Conservation (phyloP, 1,140 invertebrate species). For the Drosophila azteca region DNA sequence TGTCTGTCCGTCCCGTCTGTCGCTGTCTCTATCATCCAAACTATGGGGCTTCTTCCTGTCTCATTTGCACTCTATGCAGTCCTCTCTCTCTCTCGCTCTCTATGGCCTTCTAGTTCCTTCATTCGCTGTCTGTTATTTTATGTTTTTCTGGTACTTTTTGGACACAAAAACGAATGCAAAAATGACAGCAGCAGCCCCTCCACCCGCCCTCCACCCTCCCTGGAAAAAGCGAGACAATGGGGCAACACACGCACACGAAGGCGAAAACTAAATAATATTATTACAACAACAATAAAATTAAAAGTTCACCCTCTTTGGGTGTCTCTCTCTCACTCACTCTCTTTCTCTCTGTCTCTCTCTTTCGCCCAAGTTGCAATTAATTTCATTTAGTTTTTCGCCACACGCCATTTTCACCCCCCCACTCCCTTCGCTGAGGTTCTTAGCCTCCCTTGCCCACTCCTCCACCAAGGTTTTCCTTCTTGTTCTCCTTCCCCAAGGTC, state of each 20-base stretch:
- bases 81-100: neutral
- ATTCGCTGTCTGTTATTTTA: constrained; percentile 53
- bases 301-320: constrained; percentile 49
- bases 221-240: constrained; percentile 26
- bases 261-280: constrained; percentile 70
- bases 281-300: constrained; percentile 78
- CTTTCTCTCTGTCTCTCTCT: neutral
- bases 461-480: neutral
- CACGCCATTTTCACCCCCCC: constrained; percentile 55
- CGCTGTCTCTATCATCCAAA: constrained; percentile 5
- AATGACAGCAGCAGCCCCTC: constrained; percentile 57
- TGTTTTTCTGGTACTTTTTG: constrained; percentile 65
- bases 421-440: constrained; percentile 12
- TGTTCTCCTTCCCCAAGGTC: neutral
- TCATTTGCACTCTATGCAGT: neutral
- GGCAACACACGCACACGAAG: constrained; percentile 25
- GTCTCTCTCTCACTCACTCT: constrained; percentile 1
- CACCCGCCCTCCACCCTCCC: neutral
- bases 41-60: neutral
- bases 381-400: constrained; percentile 78
- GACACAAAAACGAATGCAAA: constrained; percentile 61
- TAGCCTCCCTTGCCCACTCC: neutral
- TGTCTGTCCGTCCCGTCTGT: too few relatives aligned
- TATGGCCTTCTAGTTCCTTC: constrained; percentile 12
- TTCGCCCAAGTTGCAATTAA: constrained; percentile 72